Conservation (phyloP, 2,888 invertebrate genomes). For the Chrysina gloriosa region DNA sequence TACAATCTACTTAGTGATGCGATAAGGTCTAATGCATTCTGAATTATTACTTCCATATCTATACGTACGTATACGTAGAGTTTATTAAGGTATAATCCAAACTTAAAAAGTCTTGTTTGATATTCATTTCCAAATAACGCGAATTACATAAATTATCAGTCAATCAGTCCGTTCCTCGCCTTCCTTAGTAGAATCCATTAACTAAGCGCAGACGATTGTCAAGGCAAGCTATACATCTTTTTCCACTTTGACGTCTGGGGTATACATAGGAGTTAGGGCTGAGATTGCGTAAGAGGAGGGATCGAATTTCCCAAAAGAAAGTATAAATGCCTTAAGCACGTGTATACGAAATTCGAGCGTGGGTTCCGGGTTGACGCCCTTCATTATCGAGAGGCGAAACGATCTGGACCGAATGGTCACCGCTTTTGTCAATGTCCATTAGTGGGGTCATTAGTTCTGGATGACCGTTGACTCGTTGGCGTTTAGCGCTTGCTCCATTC, state of each 20-base stretch:
- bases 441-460: constrained; percentile 43
- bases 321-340: constrained; percentile 30
- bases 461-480: constrained; percentile 40
- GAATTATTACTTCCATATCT: neutral
- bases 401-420: constrained; percentile 41
- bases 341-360: constrained; percentile 27
- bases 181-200: too few species aligned
- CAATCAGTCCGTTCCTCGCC: too few species aligned
- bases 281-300: constrained; percentile 6
- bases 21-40: constrained; percentile 5
- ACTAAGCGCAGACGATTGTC: too few species aligned
- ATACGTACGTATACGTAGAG: neutral
- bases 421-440: constrained; percentile 43
- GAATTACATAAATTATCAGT: too few species aligned
- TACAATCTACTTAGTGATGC: neutral
- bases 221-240: too few species aligned
- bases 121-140: too few species aligned
- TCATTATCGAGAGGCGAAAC: constrained; percentile 37
- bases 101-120: too few species aligned
- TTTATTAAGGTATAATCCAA: too few species aligned
- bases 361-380: constrained; percentile 39
- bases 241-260: too few species aligned
- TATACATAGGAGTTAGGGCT: too few species aligned
- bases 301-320: constrained; percentile 3
- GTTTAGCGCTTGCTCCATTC: constrained; percentile 33